These are phyloP conservation scores for Drosophila nigritarsus DNA, from an alignment of 2,888 invertebrate genomes.

Conservation along the genomic window DNA sequence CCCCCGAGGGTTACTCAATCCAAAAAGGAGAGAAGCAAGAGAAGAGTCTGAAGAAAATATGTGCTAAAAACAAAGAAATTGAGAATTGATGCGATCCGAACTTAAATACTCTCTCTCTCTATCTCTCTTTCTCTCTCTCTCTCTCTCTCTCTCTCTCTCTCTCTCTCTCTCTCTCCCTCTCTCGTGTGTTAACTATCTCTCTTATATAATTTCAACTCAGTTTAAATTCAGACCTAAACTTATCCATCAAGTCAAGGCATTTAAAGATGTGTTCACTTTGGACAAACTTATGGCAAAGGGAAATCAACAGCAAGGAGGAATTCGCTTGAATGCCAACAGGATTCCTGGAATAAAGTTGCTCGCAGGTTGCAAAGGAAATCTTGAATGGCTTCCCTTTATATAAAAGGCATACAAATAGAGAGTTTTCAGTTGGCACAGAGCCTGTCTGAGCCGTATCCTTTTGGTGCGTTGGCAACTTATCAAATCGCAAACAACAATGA, in stretches of 20 bases:
- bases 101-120: background rate
- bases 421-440: slow-evolving; percentile 11
- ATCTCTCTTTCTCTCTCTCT: no score
- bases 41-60: background rate
- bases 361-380: slow-evolving; percentile 45
- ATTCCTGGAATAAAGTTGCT: slow-evolving; percentile 51
- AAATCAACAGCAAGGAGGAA: background rate
- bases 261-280: background rate
- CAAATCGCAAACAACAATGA: slow-evolving; percentile 71
- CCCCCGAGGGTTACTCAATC: background rate
- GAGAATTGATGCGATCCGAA: background rate
- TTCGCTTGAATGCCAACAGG: background rate
- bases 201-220: background rate
- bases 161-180: no score
- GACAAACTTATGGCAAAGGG: background rate
- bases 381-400: slow-evolving; percentile 31
- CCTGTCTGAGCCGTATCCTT: slow-evolving; percentile 51
- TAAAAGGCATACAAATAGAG: slow-evolving; percentile 32
- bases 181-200: background rate
- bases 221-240: background rate
- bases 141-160: no score
- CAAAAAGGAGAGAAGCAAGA: background rate
- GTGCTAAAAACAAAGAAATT: background rate
- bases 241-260: background rate
- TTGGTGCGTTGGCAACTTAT: slow-evolving; percentile 56